phyloP scores from a whole-genome alignment of 1,140 invertebrate species.

The Monomorium pharaonis region DNA sequence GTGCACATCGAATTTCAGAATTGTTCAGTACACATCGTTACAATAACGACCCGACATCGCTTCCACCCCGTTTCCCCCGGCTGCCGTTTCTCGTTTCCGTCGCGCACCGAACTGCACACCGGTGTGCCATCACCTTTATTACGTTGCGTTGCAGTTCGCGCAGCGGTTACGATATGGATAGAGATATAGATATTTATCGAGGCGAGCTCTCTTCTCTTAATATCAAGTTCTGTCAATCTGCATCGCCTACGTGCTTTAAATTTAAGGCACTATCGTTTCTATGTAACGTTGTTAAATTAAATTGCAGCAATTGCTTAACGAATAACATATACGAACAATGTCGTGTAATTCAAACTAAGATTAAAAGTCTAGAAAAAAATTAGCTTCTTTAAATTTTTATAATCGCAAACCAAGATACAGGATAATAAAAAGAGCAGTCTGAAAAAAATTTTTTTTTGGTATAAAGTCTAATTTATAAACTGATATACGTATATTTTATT shows the following conservation, averaged over 20 bases:
- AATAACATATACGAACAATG: too few species aligned
- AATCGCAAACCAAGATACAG: too few species aligned
- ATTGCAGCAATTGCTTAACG: neutral
- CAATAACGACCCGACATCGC: slow-evolving; percentile 50
- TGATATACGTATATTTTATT: too few species aligned
- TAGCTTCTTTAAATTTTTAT: too few species aligned
- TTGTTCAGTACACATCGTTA: slow-evolving; percentile 56
- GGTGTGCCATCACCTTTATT: slow-evolving; percentile 52
- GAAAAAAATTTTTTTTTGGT: too few species aligned
- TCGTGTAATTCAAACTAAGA: too few species aligned
- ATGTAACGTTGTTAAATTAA: neutral
- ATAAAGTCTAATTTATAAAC: too few species aligned
- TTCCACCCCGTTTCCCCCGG: slow-evolving; percentile 45
- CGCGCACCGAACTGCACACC: slow-evolving; percentile 33
- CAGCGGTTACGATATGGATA: neutral
- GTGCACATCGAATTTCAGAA: slow-evolving; percentile 52
- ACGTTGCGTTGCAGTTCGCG: neutral
- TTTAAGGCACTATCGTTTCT: neutral
- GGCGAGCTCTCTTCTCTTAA: neutral
- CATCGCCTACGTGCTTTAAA: neutral
- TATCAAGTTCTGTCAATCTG: neutral
- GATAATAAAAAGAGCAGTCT: too few species aligned
- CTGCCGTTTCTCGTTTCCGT: slow-evolving; percentile 42
- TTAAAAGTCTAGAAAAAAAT: too few species aligned
- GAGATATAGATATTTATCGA: slow-evolving; percentile 16